phyloP scores from a whole-genome alignment of 2,797 vertebrate genomes.

The Chelonia mydas region DNA sequence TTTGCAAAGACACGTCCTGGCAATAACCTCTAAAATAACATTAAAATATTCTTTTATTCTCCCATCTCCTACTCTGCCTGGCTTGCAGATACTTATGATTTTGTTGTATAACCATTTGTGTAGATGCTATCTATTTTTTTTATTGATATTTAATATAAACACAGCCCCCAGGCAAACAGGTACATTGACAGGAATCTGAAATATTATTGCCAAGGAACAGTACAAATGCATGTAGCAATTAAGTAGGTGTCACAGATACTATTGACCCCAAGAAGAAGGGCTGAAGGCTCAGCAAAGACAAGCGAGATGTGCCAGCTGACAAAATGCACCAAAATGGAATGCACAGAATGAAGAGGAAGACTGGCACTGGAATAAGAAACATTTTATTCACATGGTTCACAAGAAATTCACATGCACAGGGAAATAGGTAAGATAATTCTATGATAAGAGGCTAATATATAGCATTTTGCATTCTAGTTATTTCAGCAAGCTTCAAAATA shows the following conservation, averaged over 20 bases:
- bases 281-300: conserved; percentile 13
- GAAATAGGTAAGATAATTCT: not conserved
- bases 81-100: conserved; percentile 59
- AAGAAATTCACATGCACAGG: not conserved
- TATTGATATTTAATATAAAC: conserved; percentile 79
- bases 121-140: conserved; percentile 70
- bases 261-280: conserved; percentile 44
- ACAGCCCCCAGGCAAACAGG: conserved; percentile 51
- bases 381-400: not conserved
- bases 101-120: conserved; percentile 47
- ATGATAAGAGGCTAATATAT: not conserved
- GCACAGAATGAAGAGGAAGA: not conserved
- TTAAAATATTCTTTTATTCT: conserved; percentile 35
- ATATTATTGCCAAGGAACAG: conserved; percentile 71
- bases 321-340: not conserved
- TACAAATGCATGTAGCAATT: conserved; percentile 79
- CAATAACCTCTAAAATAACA: conserved; percentile 49
- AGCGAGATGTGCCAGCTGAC: not conserved
- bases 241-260: conserved; percentile 75
- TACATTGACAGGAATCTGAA: conserved; percentile 69
- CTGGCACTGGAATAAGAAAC: not conserved
- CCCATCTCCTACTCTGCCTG: conserved; percentile 26
- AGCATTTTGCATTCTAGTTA: not conserved
- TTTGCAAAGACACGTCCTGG: conserved; percentile 24
- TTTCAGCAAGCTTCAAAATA: not conserved